Evolutionary conservation across 2,797 vertebrate species (phyloP).

Genomic region (Emydoidea blandingii): DNA sequence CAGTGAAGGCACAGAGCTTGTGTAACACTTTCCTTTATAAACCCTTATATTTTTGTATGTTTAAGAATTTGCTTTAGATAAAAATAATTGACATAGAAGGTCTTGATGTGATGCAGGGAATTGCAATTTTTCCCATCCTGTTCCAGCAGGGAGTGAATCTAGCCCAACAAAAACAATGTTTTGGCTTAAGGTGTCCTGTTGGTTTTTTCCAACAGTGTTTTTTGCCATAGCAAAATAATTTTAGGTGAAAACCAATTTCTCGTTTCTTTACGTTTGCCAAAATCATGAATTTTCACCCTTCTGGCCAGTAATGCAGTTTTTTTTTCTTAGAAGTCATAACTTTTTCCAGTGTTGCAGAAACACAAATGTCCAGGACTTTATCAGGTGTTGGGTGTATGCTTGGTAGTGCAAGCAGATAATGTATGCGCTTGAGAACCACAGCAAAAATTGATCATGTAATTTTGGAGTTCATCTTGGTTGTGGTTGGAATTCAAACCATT

Average conservation of each 20-base stretch:
- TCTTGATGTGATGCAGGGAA: background rate
- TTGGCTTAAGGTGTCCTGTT: background rate
- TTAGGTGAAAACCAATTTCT: background rate
- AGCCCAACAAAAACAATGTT: background rate
- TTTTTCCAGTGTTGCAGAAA: background rate
- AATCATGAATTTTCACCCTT: background rate
- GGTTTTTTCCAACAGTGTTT: background rate
- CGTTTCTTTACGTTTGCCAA: background rate
- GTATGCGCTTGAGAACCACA: background rate
- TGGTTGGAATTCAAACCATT: background rate
- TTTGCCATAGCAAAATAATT: background rate
- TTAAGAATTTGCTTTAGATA: background rate
- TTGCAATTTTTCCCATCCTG: background rate
- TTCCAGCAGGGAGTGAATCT: background rate
- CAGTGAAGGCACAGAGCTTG: background rate
- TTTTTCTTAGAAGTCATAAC: background rate
- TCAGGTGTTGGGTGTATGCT: background rate
- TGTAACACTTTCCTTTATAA: background rate
- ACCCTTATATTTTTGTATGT: background rate
- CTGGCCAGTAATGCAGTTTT: background rate
- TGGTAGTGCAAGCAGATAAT: background rate
- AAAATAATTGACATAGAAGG: background rate
- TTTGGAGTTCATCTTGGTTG: background rate
- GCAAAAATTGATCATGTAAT: background rate
- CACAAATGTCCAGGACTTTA: background rate